Conservation (phyloP, 2,113 vertebrate genomes). For the Protomyctophum bolini region DNA sequence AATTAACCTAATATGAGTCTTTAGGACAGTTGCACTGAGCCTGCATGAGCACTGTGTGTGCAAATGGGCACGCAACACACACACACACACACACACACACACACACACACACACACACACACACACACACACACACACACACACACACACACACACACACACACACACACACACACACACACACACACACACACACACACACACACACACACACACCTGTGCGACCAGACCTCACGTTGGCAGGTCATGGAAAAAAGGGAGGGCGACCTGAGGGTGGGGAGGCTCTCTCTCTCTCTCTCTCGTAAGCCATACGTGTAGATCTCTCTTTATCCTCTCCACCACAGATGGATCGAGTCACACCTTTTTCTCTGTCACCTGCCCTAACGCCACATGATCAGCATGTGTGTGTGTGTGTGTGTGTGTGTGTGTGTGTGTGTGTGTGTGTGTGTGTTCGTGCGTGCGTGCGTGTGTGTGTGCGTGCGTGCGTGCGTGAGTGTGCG, state of each 20-base stretch:
- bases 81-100: too few relatives aligned
- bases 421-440: background rate
- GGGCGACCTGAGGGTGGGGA: conserved; percentile 63
- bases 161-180: conserved; percentile 26
- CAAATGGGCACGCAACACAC: too few relatives aligned
- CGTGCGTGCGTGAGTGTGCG: background rate
- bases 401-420: conserved; percentile 24
- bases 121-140: background rate
- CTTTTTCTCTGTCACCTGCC: conserved; percentile 70
- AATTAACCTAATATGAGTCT: too few relatives aligned
- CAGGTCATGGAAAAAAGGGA: conserved; percentile 55
- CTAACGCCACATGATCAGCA: conserved; percentile 48
- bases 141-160: conserved; percentile 3
- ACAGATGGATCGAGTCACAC: conserved; percentile 76
- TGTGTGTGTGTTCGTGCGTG: background rate
- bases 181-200: conserved; percentile 32
- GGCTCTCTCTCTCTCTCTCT: conserved; percentile 47
- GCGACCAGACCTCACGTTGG: conserved; percentile 64
- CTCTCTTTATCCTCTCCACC: conserved; percentile 28
- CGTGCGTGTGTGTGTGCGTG: background rate
- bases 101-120: too few relatives aligned
- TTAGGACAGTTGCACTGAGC: too few relatives aligned
- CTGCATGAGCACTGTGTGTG: background rate
- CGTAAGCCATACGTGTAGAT: background rate
- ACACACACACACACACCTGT: conserved; percentile 42